Percentiles rank a stretch among this genome's conserved stretches.
Evolutionary conservation across 1,140 invertebrate genomes (phyloP).

Genomic region (Drosophila burlai): DNA sequence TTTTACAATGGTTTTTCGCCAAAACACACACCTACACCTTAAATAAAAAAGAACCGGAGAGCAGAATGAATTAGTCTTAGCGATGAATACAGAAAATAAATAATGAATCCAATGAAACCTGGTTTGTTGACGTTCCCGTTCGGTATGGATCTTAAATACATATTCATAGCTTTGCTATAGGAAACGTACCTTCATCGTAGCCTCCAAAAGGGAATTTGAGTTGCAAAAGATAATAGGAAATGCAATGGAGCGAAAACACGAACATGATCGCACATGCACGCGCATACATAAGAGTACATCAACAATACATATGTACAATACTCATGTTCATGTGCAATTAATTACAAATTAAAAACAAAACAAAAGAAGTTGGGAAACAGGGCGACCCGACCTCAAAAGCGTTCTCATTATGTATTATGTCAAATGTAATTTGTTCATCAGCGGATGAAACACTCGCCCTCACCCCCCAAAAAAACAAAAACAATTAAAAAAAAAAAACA

Average conservation of each 20-base stretch:
- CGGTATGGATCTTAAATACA: conserved; percentile 16
- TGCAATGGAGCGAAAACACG: neutral
- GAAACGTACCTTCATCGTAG: conserved; percentile 14
- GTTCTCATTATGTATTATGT: conserved; percentile 52
- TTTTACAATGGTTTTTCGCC: conserved; percentile 24
- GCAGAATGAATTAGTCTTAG: conserved; percentile 21
- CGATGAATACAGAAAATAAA: conserved; percentile 17
- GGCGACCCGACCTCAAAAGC: conserved; percentile 16
- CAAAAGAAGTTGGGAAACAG: conserved; percentile 1
- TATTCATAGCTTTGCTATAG: conserved; percentile 5
- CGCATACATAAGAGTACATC: conserved; percentile 27
- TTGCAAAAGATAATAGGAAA: neutral
- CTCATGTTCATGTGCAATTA: conserved; percentile 47
- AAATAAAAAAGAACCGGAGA: neutral
- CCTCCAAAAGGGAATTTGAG: neutral
- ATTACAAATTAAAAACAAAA: neutral
- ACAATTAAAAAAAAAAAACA: neutral
- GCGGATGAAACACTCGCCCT: conserved; percentile 46
- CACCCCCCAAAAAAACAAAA: conserved; percentile 2
- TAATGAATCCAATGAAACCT: conserved; percentile 34
- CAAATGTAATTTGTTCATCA: conserved; percentile 54
- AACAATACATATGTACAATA: conserved; percentile 53
- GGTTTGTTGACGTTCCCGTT: conserved; percentile 28
- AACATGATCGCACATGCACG: conserved; percentile 1
- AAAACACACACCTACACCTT: neutral